These are phyloP conservation scores for Aporophyla nigra DNA, from an alignment of 2,888 invertebrate genomes.

Conservation along the genomic window DNA sequence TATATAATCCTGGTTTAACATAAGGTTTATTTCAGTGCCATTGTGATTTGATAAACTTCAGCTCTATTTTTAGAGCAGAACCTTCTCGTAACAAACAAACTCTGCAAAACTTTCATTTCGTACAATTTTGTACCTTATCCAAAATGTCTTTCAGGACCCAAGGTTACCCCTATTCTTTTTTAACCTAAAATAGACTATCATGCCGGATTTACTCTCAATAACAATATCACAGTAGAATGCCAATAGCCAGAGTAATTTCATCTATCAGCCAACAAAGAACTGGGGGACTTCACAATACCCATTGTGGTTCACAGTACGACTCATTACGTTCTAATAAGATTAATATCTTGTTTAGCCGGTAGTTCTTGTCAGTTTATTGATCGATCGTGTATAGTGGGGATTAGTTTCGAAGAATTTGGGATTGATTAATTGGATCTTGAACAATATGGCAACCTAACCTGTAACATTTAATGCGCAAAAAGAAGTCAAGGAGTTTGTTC, in stretches of 20 bases:
- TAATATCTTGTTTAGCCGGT: constrained; percentile 25
- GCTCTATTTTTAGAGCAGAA: neutral
- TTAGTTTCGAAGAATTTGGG: constrained; percentile 20
- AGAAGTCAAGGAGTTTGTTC: too few relatives aligned
- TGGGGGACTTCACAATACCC: constrained; percentile 40
- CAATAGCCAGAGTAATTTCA: constrained; percentile 41
- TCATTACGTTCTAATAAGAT: constrained; percentile 51
- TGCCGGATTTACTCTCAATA: constrained; percentile 18
- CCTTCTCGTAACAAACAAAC: neutral
- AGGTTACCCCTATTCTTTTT: neutral
- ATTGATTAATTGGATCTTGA: constrained; percentile 16
- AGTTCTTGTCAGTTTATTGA: constrained; percentile 27
- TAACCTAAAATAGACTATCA: constrained; percentile 11
- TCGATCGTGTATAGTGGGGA: constrained; percentile 32
- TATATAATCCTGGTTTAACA: neutral
- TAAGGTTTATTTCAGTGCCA: neutral
- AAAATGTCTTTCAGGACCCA: neutral
- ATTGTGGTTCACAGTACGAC: constrained; percentile 53
- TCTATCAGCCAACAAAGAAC: constrained; percentile 50
- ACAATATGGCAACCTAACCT: neutral
- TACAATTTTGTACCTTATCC: neutral
- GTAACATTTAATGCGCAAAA: neutral
- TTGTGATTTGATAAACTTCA: neutral
- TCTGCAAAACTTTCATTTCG: neutral
- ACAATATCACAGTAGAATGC: constrained; percentile 11